Evolutionary conservation across 2,113 vertebrate species (phyloP).

Genomic region (Grantiella picta): DNA sequence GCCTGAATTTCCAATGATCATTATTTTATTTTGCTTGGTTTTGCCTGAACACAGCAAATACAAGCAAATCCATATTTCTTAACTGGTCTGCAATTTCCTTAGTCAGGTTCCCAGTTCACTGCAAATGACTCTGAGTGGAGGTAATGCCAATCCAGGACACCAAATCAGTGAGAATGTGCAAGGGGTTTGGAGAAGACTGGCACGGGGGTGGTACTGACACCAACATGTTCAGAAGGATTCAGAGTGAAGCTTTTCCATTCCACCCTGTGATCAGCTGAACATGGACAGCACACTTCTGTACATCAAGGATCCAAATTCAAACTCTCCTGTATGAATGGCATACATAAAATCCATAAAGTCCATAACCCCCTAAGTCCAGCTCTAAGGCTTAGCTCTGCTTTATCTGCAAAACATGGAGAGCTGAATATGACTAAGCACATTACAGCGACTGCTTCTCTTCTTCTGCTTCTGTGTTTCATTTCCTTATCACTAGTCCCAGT

Average conservation of each 20-base stretch:
- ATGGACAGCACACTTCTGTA: accelerated
- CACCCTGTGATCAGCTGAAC: not conserved
- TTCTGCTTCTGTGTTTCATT: not conserved
- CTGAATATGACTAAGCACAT: not conserved
- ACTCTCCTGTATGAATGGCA: not conserved
- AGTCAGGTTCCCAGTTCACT: not conserved
- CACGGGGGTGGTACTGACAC: not conserved
- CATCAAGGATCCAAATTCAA: not conserved
- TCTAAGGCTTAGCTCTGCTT: not conserved
- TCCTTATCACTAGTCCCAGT: not conserved
- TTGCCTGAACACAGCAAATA: not conserved
- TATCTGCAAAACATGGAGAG: not conserved
- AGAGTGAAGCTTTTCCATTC: not conserved
- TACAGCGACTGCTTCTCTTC: not conserved
- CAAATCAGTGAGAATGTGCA: not conserved
- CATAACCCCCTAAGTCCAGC: accelerated
- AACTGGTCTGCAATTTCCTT: not conserved
- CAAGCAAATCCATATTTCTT: not conserved
- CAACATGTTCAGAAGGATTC: not conserved
- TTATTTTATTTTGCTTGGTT: not conserved
- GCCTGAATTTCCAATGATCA: not conserved
- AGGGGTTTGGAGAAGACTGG: not conserved
- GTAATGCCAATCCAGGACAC: accelerated
- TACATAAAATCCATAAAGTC: not conserved
- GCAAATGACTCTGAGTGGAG: not conserved